Evolutionary conservation across 2,888 invertebrate genomes (phyloP).

Genomic region (Nasonovia ribisnigri): DNA sequence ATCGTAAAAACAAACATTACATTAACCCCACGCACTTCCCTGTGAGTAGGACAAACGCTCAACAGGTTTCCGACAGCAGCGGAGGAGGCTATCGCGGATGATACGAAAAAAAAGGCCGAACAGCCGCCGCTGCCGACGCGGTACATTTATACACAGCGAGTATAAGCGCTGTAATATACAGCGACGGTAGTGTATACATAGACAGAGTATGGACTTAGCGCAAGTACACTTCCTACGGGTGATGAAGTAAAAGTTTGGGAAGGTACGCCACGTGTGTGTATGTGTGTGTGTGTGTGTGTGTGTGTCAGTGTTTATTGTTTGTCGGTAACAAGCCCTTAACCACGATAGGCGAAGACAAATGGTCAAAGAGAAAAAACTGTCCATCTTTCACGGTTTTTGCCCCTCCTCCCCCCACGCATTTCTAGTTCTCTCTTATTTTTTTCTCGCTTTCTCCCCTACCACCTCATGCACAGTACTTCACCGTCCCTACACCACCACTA

Average conservation of each 20-base stretch:
- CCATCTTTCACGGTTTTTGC: slow-evolving; percentile 67
- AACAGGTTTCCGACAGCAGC: slow-evolving; percentile 48
- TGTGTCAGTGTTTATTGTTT: slow-evolving; percentile 53
- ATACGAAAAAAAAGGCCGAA: neutral
- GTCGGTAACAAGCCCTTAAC: slow-evolving; percentile 50
- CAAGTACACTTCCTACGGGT: neutral
- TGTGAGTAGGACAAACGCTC: slow-evolving; percentile 20
- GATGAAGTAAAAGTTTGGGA: slow-evolving; percentile 36
- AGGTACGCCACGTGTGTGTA: neutral
- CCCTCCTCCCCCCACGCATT: slow-evolving; percentile 63
- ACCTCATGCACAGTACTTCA: slow-evolving; percentile 50
- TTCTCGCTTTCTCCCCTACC: slow-evolving; percentile 66
- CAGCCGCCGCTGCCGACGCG: neutral
- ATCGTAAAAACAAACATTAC: slow-evolving; percentile 33
- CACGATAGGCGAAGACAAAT: slow-evolving; percentile 65
- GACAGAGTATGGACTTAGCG: neutral
- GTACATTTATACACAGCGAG: neutral
- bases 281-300: neutral
- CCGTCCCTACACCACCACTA: neutral
- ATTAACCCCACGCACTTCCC: neutral
- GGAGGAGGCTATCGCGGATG: neutral
- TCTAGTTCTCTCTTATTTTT: slow-evolving; percentile 65
- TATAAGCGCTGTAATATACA: neutral
- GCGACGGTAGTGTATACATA: too few relatives aligned
- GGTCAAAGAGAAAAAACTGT: slow-evolving; percentile 66